Percentiles rank a stretch among this genome's conserved stretches.
These are phyloP conservation scores for Pedicia rivosa DNA, from an alignment of 2,888 invertebrate genomes.

Conservation along the genomic window DNA sequence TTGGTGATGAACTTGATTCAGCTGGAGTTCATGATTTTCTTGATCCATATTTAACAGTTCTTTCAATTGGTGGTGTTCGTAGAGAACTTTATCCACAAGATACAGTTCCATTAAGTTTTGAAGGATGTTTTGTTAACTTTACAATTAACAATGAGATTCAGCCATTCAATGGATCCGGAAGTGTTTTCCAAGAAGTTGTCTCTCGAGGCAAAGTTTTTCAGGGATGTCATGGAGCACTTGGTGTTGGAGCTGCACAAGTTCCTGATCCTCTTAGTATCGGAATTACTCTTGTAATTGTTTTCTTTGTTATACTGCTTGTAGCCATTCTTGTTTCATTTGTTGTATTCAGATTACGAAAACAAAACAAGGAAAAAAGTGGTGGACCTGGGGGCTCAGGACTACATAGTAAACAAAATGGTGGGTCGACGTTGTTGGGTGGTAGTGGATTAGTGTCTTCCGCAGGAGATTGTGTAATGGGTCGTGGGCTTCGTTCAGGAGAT, in stretches of 20 bases:
- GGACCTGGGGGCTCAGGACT: conserved; percentile 49
- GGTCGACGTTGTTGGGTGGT: conserved; percentile 49
- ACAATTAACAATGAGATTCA: conserved; percentile 78
- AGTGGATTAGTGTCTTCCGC: conserved; percentile 50
- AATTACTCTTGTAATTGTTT: conserved; percentile 82
- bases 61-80: conserved; percentile 66
- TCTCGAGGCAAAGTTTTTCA: conserved; percentile 54
- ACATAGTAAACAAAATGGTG: conserved; percentile 65
- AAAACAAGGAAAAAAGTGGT: conserved; percentile 71
- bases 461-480: conserved; percentile 49
- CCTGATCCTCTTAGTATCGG: conserved; percentile 84
- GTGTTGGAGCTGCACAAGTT: conserved; percentile 58
- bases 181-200: conserved; percentile 53
- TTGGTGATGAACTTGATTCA: conserved; percentile 74
- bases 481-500: conserved; percentile 53
- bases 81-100: conserved; percentile 39
- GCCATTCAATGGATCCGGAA: conserved; percentile 77
- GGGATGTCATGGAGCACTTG: conserved; percentile 62
- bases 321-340: conserved; percentile 83
- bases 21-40: conserved; percentile 82
- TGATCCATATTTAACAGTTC: conserved; percentile 70
- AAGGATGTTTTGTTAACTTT: conserved; percentile 82
- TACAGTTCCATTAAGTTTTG: conserved; percentile 46
- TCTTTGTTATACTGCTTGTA: conserved; percentile 78
- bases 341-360: conserved; percentile 76